Evolutionary conservation across 2,113 vertebrate species (phyloP).

Genomic region (Tetraodon nigroviridis): DNA sequence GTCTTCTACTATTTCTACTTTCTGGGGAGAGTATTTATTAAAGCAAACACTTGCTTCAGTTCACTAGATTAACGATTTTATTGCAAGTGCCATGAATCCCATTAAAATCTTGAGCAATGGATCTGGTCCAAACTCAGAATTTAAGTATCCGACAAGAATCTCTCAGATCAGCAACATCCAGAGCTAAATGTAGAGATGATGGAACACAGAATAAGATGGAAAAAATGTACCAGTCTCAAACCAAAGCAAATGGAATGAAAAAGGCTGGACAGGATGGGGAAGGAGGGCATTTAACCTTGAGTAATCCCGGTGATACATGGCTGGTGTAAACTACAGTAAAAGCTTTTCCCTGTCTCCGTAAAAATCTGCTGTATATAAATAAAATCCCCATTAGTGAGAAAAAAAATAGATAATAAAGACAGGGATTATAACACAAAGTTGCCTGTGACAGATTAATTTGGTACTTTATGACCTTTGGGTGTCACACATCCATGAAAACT

Average conservation of each 20-base stretch:
- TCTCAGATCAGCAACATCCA: conserved; percentile 91
- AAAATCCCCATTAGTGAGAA: conserved; percentile 54
- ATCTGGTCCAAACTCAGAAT: conserved; percentile 96
- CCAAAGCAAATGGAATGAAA: conserved; percentile 71
- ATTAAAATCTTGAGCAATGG: conserved; percentile 93
- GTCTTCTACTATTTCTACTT: conserved; percentile 70
- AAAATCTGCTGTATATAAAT: conserved; percentile 64
- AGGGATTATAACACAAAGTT: conserved; percentile 47
- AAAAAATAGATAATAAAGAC: conserved; percentile 24
- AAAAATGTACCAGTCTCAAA: conserved; percentile 85
- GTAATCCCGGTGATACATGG: conserved; percentile 55
- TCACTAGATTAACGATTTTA: conserved; percentile 88
- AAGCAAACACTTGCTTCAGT: conserved; percentile 90
- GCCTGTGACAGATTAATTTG: conserved; percentile 16
- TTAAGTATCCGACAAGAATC: conserved; percentile 97
- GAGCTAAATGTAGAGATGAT: conserved; percentile 84
- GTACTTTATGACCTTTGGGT: conserved; percentile 22
- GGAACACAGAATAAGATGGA: conserved; percentile 81
- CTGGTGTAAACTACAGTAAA: conserved; percentile 68
- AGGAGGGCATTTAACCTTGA: conserved; percentile 52
- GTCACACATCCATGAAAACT: neutral
- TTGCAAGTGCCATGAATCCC: conserved; percentile 92
- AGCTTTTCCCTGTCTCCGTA: conserved; percentile 59
- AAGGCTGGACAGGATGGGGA: conserved; percentile 5
- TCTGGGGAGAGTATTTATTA: conserved; percentile 93